Conservation (phyloP, 2,113 vertebrate species). For the Tinamus guttatus region DNA sequence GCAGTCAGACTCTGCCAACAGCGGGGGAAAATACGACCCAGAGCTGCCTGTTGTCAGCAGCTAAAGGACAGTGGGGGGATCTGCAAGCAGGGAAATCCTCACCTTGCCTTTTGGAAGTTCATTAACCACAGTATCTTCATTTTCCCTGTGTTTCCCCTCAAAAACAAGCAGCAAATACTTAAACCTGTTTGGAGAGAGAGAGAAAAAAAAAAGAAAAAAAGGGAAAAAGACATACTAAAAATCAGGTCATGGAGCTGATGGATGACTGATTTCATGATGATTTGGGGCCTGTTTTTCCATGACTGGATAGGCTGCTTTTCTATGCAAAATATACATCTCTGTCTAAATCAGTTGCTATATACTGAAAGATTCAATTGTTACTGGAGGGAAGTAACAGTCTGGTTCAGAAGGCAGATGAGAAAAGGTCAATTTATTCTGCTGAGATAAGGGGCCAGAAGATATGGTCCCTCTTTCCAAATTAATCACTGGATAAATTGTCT, state of each 20-base stretch:
- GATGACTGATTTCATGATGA: not conserved
- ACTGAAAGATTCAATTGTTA: not conserved
- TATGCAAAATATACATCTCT: not conserved
- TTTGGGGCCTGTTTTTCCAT: not conserved
- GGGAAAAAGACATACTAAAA: no score
- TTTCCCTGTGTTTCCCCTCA: not conserved
- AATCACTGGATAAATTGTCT: not conserved
- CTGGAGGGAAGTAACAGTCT: not conserved
- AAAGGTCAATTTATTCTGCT: not conserved
- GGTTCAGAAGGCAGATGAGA: not conserved
- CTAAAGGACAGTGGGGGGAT: not conserved
- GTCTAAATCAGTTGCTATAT: not conserved
- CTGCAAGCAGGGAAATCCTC: not conserved
- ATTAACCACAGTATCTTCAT: not conserved
- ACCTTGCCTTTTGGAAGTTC: not conserved
- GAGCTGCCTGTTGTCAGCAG: not conserved
- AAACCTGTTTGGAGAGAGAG: not conserved
- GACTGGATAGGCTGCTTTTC: not conserved
- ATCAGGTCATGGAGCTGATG: not conserved
- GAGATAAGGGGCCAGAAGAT: not conserved
- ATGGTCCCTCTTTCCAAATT: not conserved
- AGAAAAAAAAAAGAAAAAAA: no score
- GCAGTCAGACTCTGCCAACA: not conserved
- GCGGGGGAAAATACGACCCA: accelerated
- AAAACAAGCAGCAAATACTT: not conserved